Base-by-base conservation (phyloP, 2,797 vertebrate genomes). In the Esox lucius region DNA sequence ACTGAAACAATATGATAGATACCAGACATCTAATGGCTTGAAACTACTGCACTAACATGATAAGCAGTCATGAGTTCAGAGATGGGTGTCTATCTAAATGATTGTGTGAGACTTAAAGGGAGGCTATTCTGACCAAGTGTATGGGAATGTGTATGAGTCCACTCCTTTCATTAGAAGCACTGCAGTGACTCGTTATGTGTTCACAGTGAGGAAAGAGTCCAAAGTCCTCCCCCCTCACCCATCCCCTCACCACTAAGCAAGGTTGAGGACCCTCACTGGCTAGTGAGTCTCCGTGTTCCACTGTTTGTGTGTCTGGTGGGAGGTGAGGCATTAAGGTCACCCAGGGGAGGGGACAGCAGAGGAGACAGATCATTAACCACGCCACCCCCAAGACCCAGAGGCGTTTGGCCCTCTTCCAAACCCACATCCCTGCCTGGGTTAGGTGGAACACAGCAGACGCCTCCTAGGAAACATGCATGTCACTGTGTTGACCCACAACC, bases 331-430 rank as follows among this genome's bases (percentile, higher is more conserved):
- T 59, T 74, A 59, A 66, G 74, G 48, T 72, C 73, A 33, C 70
- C 53, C 28, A 56, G 28, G 33, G 56, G 7, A 39, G 64, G 24
- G 5, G 59, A 71, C 33, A 71, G 68, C 4, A 31, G 48, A 70
- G 22, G 48, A 73, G 33, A 71, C 67, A 78, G 78, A 84, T 85
- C 70, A 86, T 86, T 87, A 85, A 87, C 81, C 49, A 79, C 31
- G 22, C 77, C 77, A 81, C 56, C 64, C 12, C 67, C 77, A 71
- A 49, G 66, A 22, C 46, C 75, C 66, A 49, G 75, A 72, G 81
- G 77, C 88, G 87, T 48, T 90, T 90, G 91, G 77, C 72, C 42
- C 68, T 39, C 72, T 68, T 53, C 75, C 76, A 42, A 69, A 2
- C 81, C 82, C 78, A 85, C 81, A 82, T 84, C 42, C 61, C 71